A percentile compares a stretch with the other conserved stretches of the same genome.
These are phyloP conservation scores for Caretta caretta DNA, from an alignment of 2,113 vertebrate species.

Conservation along the genomic window DNA sequence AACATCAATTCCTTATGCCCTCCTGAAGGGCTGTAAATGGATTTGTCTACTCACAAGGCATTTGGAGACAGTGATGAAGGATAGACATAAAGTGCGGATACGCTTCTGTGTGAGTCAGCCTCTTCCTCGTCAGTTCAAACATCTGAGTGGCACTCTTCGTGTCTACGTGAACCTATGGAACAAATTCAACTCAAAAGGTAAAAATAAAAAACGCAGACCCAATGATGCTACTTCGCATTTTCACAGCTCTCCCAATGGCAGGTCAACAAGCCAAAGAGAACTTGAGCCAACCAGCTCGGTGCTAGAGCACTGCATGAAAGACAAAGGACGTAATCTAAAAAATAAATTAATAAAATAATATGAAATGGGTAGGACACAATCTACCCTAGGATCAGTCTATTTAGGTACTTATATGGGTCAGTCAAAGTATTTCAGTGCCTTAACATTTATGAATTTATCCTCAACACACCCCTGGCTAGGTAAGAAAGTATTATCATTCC, in stretches of 20 bases:
- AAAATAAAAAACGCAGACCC: not conserved
- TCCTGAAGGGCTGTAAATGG: not conserved
- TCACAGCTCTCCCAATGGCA: not conserved
- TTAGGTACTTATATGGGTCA: not conserved
- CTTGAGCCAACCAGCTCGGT: not conserved
- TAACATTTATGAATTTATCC: not conserved
- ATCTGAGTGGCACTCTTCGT: conserved; percentile 98
- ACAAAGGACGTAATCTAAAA: not conserved
- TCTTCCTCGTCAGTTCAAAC: conserved; percentile 96
- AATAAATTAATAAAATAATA: not conserved
- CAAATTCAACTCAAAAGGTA: not conserved
- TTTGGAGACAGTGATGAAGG: conserved; percentile 98
- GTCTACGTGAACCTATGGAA: conserved; percentile 92
- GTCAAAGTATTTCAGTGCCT: not conserved
- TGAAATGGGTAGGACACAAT: not conserved
- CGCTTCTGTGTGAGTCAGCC: conserved; percentile 95
- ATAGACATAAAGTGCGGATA: conserved; percentile 99
- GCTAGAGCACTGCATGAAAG: not conserved
- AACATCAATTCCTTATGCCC: fast-evolving
- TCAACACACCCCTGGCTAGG: not conserved
- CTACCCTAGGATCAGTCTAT: not conserved
- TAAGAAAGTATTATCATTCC: not conserved
- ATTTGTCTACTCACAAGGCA: conserved; percentile 92
- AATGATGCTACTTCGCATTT: not conserved
- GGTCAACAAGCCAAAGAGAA: not conserved